phyloP scores from a whole-genome alignment of 2,888 invertebrate genomes.

The Athalia rosae region DNA sequence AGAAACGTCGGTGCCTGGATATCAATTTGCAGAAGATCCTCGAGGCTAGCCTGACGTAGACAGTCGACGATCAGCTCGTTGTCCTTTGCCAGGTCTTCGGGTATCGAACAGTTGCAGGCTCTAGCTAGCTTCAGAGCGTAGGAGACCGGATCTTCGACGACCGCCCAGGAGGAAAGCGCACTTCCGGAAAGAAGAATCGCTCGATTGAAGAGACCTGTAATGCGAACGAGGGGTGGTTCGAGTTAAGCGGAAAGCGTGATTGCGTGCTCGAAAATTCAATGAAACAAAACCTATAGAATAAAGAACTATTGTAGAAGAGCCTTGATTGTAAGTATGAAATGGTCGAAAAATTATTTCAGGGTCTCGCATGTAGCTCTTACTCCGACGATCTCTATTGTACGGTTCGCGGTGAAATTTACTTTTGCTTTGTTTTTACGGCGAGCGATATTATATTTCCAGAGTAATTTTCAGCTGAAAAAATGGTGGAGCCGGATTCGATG shows the following conservation, averaged over 20 bases:
- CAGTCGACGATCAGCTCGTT: conserved; percentile 91
- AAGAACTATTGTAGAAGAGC: too few relatives aligned
- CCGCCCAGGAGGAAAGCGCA: conserved; percentile 91
- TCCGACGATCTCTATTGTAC: too few relatives aligned
- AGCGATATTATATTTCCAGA: too few relatives aligned
- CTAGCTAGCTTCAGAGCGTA: conserved; percentile 88
- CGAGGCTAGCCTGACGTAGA: conserved; percentile 83
- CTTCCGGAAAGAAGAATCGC: conserved; percentile 91
- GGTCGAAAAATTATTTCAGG: too few relatives aligned
- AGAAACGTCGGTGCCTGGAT: conserved; percentile 88
- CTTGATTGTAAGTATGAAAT: too few relatives aligned
- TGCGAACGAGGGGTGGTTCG: conserved; percentile 57
- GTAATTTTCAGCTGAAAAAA: too few relatives aligned
- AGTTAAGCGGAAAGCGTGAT: neutral
- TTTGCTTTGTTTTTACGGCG: too few relatives aligned
- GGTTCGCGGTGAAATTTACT: too few relatives aligned
- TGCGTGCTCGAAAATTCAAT: neutral
- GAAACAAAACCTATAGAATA: neutral
- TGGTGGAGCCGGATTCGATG: too few relatives aligned
- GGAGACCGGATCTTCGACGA: conserved; percentile 89
- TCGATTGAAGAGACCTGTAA: conserved; percentile 89
- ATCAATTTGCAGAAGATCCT: conserved; percentile 84
- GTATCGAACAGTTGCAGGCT: conserved; percentile 88
- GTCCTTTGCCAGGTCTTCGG: conserved; percentile 87
- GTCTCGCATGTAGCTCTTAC: too few relatives aligned